phyloP scores from a whole-genome alignment of 2,888 invertebrate genomes.

The Pteria penguin region DNA sequence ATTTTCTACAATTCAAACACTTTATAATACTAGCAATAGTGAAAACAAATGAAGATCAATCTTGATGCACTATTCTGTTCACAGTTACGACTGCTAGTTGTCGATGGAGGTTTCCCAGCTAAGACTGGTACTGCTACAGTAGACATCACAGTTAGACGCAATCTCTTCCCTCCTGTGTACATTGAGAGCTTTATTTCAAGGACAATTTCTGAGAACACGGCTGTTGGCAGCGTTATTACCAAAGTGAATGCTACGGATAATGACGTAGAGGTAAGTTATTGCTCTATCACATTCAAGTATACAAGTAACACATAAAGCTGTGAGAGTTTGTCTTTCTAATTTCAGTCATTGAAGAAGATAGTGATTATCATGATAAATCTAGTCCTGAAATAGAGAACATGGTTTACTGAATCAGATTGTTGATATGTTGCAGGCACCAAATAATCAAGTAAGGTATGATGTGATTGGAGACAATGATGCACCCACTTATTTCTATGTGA shows the following conservation, averaged over 20 bases:
- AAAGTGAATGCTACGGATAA: conserved; percentile 68
- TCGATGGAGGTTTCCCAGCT: conserved; percentile 60
- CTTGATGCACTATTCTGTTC: no score
- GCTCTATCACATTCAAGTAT: neutral
- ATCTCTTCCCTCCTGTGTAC: conserved; percentile 59
- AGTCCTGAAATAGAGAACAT: no score
- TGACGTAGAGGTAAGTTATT: conserved; percentile 62
- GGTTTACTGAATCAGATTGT: no score
- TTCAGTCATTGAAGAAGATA: neutral
- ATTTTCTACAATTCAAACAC: no score
- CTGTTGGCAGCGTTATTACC: conserved; percentile 61
- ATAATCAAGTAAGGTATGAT: conserved; percentile 64
- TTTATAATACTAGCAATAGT: no score
- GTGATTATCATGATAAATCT: no score
- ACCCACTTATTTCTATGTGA: conserved; percentile 68
- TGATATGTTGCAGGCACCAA: conserved; percentile 63
- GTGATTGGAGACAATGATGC: conserved; percentile 59
- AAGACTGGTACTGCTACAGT: conserved; percentile 55
- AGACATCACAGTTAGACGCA: conserved; percentile 62
- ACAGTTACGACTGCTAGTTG: conserved; percentile 67
- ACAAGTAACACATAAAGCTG: neutral
- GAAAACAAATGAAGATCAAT: no score
- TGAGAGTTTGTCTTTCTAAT: no score
- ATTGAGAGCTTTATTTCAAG: conserved; percentile 44
- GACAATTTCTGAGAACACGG: conserved; percentile 60